A percentile compares a stretch with the other conserved stretches of the same genome.
These are phyloP conservation scores for Cotesia glomerata DNA, from an alignment of 1,140 invertebrate species.

Conservation along the genomic window DNA sequence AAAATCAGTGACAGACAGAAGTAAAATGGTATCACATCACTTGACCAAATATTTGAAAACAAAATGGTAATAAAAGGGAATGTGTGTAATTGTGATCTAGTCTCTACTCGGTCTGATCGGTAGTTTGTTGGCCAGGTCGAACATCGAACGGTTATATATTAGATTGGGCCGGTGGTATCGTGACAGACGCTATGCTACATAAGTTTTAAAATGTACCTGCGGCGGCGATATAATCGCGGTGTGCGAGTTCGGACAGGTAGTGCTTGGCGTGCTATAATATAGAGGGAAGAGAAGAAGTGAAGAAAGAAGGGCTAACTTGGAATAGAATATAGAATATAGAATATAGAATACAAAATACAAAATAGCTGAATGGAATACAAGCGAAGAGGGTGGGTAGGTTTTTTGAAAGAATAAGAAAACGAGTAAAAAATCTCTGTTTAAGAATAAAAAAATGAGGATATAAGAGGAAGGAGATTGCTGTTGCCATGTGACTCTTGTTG, in stretches of 20 bases:
- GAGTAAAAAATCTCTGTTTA: background rate
- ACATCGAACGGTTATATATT: no score
- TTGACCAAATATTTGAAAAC: no score
- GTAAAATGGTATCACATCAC: no score
- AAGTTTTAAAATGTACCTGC: background rate
- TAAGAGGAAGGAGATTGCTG: constrained; percentile 44
- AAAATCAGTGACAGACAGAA: no score
- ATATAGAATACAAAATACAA: no score
- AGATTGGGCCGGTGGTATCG: constrained; percentile 1
- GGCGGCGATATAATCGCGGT: background rate
- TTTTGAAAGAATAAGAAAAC: constrained; percentile 7
- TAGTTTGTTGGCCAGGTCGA: constrained; percentile 2
- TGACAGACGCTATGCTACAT: background rate
- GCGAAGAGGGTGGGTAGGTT: constrained; percentile 2
- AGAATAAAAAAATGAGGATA: constrained; percentile 21
- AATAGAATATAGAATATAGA: constrained; percentile 41
- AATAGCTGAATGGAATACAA: constrained; percentile 36
- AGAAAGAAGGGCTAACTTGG: constrained; percentile 28
- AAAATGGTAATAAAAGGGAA: no score
- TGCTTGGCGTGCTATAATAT: background rate
- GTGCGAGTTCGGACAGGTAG: background rate
- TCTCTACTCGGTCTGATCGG: constrained; percentile 25
- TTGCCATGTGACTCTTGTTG: constrained; percentile 49
- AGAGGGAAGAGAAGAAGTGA: background rate
- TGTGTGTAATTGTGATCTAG: constrained; percentile 31